These are phyloP conservation scores for Brachylomia viminalis DNA, from an alignment of 2,888 invertebrate genomes.

Conservation along the genomic window DNA sequence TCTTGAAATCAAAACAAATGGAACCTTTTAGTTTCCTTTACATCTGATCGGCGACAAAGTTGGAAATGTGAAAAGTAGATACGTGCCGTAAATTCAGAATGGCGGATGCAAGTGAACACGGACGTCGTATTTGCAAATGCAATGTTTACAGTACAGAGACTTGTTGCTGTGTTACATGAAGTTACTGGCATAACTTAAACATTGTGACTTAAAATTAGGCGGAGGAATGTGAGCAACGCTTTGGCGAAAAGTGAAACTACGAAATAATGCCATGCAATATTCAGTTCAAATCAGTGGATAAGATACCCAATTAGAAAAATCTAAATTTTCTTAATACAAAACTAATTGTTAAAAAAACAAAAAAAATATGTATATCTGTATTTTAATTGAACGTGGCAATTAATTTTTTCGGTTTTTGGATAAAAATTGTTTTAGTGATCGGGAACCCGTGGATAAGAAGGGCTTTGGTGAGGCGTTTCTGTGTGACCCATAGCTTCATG, in stretches of 20 bases:
- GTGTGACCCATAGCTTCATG: not conserved
- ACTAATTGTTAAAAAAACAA: not conserved
- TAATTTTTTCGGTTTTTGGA: not conserved
- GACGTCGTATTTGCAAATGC: constrained; percentile 19
- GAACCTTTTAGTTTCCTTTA: not conserved
- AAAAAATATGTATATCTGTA: not conserved
- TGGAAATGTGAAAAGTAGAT: constrained; percentile 31
- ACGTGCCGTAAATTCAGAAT: constrained; percentile 27
- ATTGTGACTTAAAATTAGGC: constrained; percentile 14
- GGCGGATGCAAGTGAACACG: constrained; percentile 6
- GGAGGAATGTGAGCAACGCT: not conserved
- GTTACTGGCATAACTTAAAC: constrained; percentile 9
- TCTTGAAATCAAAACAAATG: not conserved
- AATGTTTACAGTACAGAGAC: constrained; percentile 26
- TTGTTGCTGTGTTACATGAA: constrained; percentile 29
- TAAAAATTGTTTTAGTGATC: not conserved
- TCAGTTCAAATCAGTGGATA: no score
- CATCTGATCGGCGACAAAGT: constrained; percentile 24
- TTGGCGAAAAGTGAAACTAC: not conserved
- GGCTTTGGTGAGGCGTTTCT: not conserved
- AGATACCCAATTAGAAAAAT: not conserved
- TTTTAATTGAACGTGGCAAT: not conserved
- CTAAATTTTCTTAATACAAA: not conserved
- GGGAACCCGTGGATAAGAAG: not conserved
- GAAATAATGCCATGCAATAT: not conserved